Percentiles rank a stretch among this genome's conserved stretches.
Conservation (phyloP, 2,888 invertebrate genomes). For the Lysandra bellargus region DNA sequence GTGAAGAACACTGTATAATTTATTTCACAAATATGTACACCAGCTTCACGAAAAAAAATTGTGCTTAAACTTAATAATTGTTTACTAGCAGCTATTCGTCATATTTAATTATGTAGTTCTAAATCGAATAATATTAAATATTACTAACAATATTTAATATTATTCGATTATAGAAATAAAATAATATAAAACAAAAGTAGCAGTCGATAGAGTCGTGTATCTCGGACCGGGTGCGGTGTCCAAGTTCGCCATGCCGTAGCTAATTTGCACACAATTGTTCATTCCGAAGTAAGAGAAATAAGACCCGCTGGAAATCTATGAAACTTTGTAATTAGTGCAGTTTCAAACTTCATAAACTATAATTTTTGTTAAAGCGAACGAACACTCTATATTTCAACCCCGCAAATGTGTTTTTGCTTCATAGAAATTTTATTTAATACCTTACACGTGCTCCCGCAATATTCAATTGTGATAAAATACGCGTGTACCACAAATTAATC, state of each 20-base stretch:
- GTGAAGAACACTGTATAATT: too few relatives aligned
- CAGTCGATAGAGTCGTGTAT: conserved; percentile 49
- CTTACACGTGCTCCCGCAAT: background rate
- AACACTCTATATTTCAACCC: background rate
- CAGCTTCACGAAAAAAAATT: too few relatives aligned
- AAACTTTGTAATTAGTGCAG: conserved; percentile 63
- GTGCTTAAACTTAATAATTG: too few relatives aligned
- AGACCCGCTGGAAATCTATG: conserved; percentile 62
- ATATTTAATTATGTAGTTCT: background rate
- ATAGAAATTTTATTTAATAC: background rate
- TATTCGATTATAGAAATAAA: background rate
- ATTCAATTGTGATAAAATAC: background rate
- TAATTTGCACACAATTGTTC: conserved; percentile 78
- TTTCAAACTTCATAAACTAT: conserved; percentile 29
- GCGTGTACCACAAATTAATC: background rate
- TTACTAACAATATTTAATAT: background rate
- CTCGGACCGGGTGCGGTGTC: conserved; percentile 52
- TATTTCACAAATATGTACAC: too few relatives aligned
- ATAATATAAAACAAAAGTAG: background rate
- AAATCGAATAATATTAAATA: background rate
- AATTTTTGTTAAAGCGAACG: conserved; percentile 12
- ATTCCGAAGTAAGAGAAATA: conserved; percentile 67
- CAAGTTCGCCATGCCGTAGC: conserved; percentile 65
- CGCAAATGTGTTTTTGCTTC: background rate
- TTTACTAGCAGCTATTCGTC: too few relatives aligned